Conservation (phyloP, 2,888 invertebrate genomes). For the Sipha maydis region DNA sequence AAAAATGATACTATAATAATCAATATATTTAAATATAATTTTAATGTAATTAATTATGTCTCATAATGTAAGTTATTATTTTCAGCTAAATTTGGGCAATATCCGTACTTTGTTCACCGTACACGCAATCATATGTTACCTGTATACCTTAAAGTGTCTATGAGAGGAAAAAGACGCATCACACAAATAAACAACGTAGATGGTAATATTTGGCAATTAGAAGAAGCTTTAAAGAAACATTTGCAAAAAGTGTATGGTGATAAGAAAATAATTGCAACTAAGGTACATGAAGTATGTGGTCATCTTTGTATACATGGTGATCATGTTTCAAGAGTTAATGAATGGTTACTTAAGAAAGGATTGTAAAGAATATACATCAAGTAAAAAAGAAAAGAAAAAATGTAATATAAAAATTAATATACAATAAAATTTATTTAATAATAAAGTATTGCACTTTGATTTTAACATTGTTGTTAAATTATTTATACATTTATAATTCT, state of each 20-base stretch:
- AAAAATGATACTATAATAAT: not conserved
- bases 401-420: constrained; percentile 50
- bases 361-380: constrained; percentile 71
- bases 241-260: constrained; percentile 69
- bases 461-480: constrained; percentile 53
- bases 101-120: constrained; percentile 79
- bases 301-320: constrained; percentile 81
- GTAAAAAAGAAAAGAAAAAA: constrained; percentile 1
- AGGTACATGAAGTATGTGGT: constrained; percentile 80
- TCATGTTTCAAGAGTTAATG: constrained; percentile 74
- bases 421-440: constrained; percentile 52
- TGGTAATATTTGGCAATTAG: constrained; percentile 87
- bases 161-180: constrained; percentile 74
- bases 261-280: constrained; percentile 70
- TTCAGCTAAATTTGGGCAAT: constrained; percentile 66
- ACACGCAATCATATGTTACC: constrained; percentile 85
- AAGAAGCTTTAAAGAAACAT: constrained; percentile 75
- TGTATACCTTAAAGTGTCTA: constrained; percentile 75
- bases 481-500: constrained; percentile 12
- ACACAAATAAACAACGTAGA: constrained; percentile 78
- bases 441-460: constrained; percentile 58
- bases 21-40: not conserved
- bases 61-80: not conserved
- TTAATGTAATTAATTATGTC: not conserved
- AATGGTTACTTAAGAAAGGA: constrained; percentile 79